Evolutionary conservation across 2,888 invertebrate genomes (phyloP).

Genomic region (Sussaba pulchella): DNA sequence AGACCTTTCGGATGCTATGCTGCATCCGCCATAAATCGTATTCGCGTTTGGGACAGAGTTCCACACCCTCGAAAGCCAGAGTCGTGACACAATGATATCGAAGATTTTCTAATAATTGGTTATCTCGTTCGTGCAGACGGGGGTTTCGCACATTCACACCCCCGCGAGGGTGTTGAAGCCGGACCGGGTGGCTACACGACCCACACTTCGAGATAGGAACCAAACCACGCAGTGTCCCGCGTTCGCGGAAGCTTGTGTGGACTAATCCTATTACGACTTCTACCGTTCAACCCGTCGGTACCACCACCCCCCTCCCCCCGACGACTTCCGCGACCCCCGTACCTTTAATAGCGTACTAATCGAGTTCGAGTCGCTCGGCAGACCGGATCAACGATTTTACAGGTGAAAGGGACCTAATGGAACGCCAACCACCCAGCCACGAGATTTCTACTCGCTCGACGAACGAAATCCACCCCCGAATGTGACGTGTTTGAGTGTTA

Average conservation of each 20-base stretch:
- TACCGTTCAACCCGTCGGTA: conserved; percentile 52
- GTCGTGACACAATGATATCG: conserved; percentile 39
- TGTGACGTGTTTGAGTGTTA: neutral
- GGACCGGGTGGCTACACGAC: conserved; percentile 15
- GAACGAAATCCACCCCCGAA: conserved; percentile 48
- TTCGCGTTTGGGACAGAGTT: neutral
- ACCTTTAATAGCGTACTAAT: conserved; percentile 69
- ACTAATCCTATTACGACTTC: conserved; percentile 70
- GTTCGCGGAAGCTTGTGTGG: conserved; percentile 67
- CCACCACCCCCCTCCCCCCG: conserved; percentile 37
- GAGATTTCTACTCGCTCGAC: conserved; percentile 5
- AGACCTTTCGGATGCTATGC: neutral
- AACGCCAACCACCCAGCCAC: conserved; percentile 30
- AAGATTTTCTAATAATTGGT: conserved; percentile 62
- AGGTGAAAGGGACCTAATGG: conserved; percentile 57
- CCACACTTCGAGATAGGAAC: conserved; percentile 30
- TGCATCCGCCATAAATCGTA: conserved; percentile 22
- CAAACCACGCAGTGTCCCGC: conserved; percentile 43
- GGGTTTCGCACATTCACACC: conserved; percentile 45
- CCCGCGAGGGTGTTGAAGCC: conserved; percentile 20
- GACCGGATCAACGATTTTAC: conserved; percentile 63
- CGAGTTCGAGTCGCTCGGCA: conserved; percentile 67
- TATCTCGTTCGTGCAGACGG: conserved; percentile 59
- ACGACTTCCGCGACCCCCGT: conserved; percentile 59
- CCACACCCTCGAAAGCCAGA: conserved; percentile 3